phyloP scores from a whole-genome alignment of 1,140 invertebrate species.

The Laodelphax striatellus region DNA sequence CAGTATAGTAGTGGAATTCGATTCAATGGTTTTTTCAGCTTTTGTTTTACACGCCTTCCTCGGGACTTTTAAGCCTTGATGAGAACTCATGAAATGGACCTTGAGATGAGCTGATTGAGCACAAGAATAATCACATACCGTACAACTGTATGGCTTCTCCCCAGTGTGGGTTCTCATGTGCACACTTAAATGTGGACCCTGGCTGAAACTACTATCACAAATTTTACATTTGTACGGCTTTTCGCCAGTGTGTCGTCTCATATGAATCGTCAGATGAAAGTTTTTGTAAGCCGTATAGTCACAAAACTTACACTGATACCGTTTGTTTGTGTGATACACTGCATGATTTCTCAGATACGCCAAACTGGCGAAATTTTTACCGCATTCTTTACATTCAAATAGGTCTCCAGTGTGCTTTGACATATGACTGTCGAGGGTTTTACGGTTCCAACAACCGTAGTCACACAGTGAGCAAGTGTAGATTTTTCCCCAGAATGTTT shows the following conservation, averaged over 20 bases:
- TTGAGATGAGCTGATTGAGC: background rate
- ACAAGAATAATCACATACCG: background rate
- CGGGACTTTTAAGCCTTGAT: background rate
- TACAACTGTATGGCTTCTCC: background rate
- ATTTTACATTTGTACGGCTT: constrained; percentile 4
- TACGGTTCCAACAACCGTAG: too few species aligned
- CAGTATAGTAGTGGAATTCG: too few species aligned
- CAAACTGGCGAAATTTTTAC: background rate
- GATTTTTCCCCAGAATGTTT: background rate
- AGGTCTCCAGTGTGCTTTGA: too few species aligned
- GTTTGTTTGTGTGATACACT: background rate
- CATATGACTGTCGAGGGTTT: too few species aligned
- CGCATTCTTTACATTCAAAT: background rate
- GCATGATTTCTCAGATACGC: background rate
- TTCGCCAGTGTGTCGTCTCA: background rate
- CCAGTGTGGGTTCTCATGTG: constrained; percentile 1
- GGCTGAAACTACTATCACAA: background rate
- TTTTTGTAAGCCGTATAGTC: background rate
- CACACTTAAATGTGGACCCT: background rate
- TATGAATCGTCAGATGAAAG: background rate
- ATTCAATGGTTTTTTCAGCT: too few species aligned
- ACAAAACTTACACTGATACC: background rate
- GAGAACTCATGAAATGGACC: background rate
- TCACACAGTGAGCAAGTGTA: background rate
- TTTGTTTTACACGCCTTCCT: background rate